Percentiles rank a stretch among this genome's conserved stretches.
Evolutionary conservation across 1,140 invertebrate genomes (phyloP).

Genomic region (Eumeta japonica): DNA sequence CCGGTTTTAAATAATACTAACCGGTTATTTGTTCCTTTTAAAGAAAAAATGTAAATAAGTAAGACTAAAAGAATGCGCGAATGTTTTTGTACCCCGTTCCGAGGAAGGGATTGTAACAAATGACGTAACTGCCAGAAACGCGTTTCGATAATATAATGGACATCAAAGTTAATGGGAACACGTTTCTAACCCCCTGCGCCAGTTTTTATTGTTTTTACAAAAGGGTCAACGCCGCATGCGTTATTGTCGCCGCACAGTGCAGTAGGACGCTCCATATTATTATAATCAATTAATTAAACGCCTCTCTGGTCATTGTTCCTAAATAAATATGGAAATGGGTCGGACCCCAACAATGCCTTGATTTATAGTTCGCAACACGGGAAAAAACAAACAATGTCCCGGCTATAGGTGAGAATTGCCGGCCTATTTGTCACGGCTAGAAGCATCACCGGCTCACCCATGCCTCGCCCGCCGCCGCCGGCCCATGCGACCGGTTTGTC

Average conservation of each 20-base stretch:
- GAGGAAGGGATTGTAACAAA: not conserved
- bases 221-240: constrained; percentile 7
- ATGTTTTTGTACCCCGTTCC: too few species aligned
- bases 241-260: constrained; percentile 2
- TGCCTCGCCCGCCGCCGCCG: too few species aligned
- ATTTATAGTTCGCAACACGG: constrained; percentile 12
- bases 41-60: too few species aligned
- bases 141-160: not conserved
- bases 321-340: constrained; percentile 12
- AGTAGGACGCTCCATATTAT: constrained; percentile 9
- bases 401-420: not conserved
- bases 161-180: constrained; percentile 1
- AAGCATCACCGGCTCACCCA: too few species aligned
- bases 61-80: too few species aligned
- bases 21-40: too few species aligned
- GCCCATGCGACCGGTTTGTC: too few species aligned
- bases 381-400: not conserved
- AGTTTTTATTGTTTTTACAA: constrained; percentile 8
- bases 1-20: too few species aligned
- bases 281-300: constrained; percentile 18
- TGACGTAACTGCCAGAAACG: not conserved
- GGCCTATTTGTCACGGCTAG: not conserved
- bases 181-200: constrained; percentile 1
- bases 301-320: constrained; percentile 1
- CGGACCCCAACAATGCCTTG: constrained; percentile 12